Evolutionary conservation across 1,140 invertebrate species (phyloP).

Genomic region (Tribolium castaneum): DNA sequence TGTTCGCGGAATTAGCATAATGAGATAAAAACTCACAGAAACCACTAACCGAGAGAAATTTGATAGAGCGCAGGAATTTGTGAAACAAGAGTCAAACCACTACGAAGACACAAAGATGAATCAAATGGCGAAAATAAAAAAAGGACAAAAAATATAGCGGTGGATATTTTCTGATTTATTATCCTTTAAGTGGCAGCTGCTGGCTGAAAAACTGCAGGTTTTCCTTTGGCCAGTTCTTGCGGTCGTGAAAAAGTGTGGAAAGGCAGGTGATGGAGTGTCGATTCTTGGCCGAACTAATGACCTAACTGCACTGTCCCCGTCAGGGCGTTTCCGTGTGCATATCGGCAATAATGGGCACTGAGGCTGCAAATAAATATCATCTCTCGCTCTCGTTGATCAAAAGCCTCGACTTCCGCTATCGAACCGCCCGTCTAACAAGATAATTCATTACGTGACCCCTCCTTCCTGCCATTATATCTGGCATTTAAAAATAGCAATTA

Average conservation of each 20-base stretch:
- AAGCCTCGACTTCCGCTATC: slow-evolving; percentile 33
- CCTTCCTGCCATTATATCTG: slow-evolving; percentile 45
- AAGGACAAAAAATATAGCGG: no score
- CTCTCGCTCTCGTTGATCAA: slow-evolving; percentile 12
- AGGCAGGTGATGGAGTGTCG: no score
- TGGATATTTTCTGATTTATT: no score
- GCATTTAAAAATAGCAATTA: slow-evolving; percentile 47
- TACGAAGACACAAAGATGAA: no score
- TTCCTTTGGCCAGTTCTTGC: no score
- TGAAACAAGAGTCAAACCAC: no score
- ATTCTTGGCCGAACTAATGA: slow-evolving; percentile 6
- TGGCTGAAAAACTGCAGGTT: no score
- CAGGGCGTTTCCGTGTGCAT: slow-evolving; percentile 26
- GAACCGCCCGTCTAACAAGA: slow-evolving; percentile 36
- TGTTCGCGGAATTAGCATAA: slow-evolving; percentile 1
- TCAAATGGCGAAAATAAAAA: no score
- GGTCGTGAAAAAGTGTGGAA: no score
- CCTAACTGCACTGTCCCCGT: slow-evolving; percentile 5
- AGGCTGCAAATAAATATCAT: slow-evolving; percentile 16
- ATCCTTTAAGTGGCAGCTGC: no score
- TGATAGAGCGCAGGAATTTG: not conserved
- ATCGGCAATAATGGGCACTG: not conserved
- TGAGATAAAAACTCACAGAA: not conserved
- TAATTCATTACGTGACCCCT: slow-evolving; percentile 40
- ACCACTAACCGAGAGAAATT: not conserved